Percentiles rank a stretch among this genome's conserved stretches.
Conservation (phyloP, 2,888 invertebrate genomes). For the Microplitis deprimator region DNA sequence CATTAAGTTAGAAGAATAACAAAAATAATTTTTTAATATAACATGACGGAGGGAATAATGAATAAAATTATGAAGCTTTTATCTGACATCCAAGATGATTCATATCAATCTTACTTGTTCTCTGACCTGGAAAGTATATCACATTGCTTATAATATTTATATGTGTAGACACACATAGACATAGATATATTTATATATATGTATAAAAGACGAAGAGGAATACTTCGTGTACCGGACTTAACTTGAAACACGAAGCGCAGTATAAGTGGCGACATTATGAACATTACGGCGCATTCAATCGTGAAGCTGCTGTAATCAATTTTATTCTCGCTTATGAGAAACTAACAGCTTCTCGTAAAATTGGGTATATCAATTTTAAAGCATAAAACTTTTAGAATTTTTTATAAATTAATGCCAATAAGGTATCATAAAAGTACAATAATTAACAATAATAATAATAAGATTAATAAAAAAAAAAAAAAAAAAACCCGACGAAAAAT, state of each 20-base stretch:
- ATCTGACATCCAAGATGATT: background rate
- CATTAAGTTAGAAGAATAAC: too few species aligned
- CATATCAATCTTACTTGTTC: background rate
- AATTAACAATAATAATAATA: background rate
- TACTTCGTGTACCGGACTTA: conserved; percentile 12
- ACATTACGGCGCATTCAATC: conserved; percentile 32
- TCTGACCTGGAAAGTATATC: conserved; percentile 1
- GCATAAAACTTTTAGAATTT: background rate
- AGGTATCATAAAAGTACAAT: background rate
- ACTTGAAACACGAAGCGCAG: conserved; percentile 18
- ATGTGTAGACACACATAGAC: background rate
- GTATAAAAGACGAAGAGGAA: background rate
- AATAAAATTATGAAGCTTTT: background rate
- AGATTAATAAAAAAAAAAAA: background rate
- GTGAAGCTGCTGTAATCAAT: conserved; percentile 18
- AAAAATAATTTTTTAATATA: too few species aligned
- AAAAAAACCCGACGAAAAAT: background rate
- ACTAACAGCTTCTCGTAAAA: conserved; percentile 7
- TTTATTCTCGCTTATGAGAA: background rate
- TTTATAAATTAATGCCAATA: background rate
- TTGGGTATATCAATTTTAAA: background rate
- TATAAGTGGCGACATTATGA: conserved; percentile 33
- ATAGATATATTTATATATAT: background rate
- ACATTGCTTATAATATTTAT: background rate
- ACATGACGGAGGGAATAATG: too few species aligned